Evolutionary conservation across 2,113 vertebrate genomes (phyloP), one percentile per base, ranked within the genome.

Genomic region (Chitala chitala): DNA sequence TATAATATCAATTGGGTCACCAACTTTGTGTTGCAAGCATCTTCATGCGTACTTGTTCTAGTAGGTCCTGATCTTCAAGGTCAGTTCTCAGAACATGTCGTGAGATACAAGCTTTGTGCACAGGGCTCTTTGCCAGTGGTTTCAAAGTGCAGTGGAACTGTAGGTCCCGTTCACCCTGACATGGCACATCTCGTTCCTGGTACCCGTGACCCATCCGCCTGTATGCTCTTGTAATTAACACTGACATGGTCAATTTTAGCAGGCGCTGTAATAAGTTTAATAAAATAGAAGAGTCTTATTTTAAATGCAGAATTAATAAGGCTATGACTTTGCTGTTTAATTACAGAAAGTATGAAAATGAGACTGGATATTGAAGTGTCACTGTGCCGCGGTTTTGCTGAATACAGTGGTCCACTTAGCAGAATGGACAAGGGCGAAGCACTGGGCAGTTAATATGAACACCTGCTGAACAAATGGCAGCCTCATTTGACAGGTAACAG

Each of bases 211-310:
- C n/a, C 36, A 24, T 66, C 40, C 36, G n/a, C 40, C 22, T 50
- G 55, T 48, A 26, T 54, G 22, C 64, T 56, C 26, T 64, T 46
- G 55, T 48, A 68, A 68, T 72, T 71, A 71, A 71, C 22, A 54
- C 26, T 48, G 53, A 53, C 33, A 56, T 33, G 13, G 46, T 40
- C 46, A 64, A 38, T 65, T 61, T 74, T 36, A 53, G 24, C 59
- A 64, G 46, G n/a, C 40, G 48, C 53, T 72, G 33, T 59, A 73
- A 51, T 73, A 73, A 51, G 58, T 73, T 73, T 63, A 76, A 76
- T 76, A 64, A 76, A 71, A 74, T 68, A 71, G 48, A 69, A 69
- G 75, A 33, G 29, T 70, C 74, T 76, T 76, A 71, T 71, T 76
- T 55, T 64, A 72, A 20, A 66, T 72, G 51, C 29, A 58, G 29